Conservation (phyloP, 2,113 vertebrate species). For the Phrynocephalus versicolor region DNA sequence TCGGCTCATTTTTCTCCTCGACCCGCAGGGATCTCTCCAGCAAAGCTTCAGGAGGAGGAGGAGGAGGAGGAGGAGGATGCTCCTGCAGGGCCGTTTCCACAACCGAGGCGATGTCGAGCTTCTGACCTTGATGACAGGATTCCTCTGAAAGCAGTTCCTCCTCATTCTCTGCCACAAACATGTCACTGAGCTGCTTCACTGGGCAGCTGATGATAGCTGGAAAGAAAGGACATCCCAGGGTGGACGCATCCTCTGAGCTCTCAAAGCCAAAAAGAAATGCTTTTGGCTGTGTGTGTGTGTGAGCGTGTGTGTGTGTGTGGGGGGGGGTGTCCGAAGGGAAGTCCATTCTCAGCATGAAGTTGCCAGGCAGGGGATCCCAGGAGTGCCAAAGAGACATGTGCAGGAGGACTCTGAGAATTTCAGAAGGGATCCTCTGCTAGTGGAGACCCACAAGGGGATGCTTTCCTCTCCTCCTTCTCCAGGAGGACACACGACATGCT, state of each 20-base stretch:
- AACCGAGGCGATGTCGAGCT: slow-evolving; percentile 25
- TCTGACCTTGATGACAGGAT: not conserved
- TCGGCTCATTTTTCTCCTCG: slow-evolving; percentile 16
- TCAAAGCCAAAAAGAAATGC: not conserved
- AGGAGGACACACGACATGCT: not conserved
- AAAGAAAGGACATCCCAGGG: not conserved
- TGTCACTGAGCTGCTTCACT: slow-evolving; percentile 79
- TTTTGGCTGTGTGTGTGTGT: too few species aligned
- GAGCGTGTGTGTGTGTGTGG: too few species aligned
- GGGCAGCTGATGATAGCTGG: slow-evolving; percentile 79
- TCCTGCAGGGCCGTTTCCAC: not conserved
- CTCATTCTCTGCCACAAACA: slow-evolving; percentile 61
- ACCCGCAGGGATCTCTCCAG: accelerated
- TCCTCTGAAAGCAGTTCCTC: not conserved
- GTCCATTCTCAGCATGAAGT: not conserved
- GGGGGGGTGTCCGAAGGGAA: too few species aligned
- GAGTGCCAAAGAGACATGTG: not conserved
- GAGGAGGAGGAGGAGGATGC: not conserved
- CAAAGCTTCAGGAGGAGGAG: not conserved
- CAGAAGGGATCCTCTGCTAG: not conserved
- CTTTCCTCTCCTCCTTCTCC: not conserved
- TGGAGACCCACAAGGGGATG: too few species aligned
- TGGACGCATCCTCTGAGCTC: not conserved
- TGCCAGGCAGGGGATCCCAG: not conserved
- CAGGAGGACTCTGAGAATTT: not conserved